Evolutionary conservation across 1,140 invertebrate genomes (phyloP).

Genomic region (Coelopa frigida): DNA sequence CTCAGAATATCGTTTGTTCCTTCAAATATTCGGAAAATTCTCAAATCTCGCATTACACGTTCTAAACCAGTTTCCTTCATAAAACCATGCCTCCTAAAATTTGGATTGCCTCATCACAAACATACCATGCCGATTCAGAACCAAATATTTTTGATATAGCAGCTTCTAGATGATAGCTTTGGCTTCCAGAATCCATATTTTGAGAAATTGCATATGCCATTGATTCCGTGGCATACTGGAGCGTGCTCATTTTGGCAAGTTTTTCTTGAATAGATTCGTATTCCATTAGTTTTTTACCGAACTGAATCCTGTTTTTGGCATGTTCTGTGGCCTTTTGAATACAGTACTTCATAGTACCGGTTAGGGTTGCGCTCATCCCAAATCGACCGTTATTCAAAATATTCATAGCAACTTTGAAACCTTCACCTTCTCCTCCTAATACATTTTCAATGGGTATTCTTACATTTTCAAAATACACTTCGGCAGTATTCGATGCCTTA

Average conservation of each 20-base stretch:
- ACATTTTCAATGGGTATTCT: slow-evolving; percentile 94
- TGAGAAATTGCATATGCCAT: slow-evolving; percentile 90
- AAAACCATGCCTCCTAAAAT: slow-evolving; percentile 87
- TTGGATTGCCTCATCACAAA: slow-evolving; percentile 97
- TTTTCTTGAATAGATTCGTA: slow-evolving; percentile 93
- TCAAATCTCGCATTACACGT: slow-evolving; percentile 83
- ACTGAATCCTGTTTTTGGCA: slow-evolving; percentile 83
- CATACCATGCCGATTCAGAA: slow-evolving; percentile 83
- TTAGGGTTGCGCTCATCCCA: slow-evolving; percentile 91
- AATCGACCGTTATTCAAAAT: slow-evolving; percentile 98
- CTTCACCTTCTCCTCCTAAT: slow-evolving; percentile 86
- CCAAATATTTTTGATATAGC: slow-evolving; percentile 96
- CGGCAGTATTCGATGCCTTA: slow-evolving; percentile 94
- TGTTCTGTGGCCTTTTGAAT: slow-evolving; percentile 87
- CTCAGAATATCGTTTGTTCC: slow-evolving; percentile 98
- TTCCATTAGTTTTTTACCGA: slow-evolving; percentile 77
- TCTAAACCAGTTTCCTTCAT: slow-evolving; percentile 92
- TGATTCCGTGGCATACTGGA: slow-evolving; percentile 93
- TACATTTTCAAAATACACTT: slow-evolving; percentile 94
- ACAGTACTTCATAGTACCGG: slow-evolving; percentile 87
- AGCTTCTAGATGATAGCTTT: slow-evolving; percentile 88
- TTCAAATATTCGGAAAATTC: slow-evolving; percentile 99
- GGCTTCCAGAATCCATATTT: slow-evolving; percentile 84
- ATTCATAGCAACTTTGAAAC: slow-evolving; percentile 99
- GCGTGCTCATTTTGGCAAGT: slow-evolving; percentile 82